These are phyloP conservation scores for Rhipidura dahli DNA, from an alignment of 2,113 vertebrate genomes.

Conservation along the genomic window DNA sequence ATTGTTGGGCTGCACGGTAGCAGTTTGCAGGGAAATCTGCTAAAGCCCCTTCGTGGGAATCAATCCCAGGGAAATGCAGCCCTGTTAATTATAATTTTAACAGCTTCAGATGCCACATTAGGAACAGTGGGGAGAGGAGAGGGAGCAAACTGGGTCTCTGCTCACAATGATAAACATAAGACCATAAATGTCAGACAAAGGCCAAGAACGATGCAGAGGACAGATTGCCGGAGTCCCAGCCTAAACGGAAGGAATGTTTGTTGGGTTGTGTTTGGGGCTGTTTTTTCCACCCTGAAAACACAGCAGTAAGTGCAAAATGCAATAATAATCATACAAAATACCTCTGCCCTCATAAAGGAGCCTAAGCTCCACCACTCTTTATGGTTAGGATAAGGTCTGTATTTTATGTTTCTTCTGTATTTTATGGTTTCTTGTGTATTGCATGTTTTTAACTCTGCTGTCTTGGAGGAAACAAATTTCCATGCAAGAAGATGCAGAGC, in stretches of 20 bases:
- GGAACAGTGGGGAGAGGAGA: not conserved
- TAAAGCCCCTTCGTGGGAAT: slow-evolving; percentile 9
- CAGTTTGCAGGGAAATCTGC: slow-evolving; percentile 2
- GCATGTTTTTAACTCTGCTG: not conserved
- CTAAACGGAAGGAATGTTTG: not conserved
- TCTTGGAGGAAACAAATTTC: not conserved
- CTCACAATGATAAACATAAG: not conserved
- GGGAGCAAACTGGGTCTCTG: not conserved
- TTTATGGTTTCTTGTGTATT: not conserved
- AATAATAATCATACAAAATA: not conserved
- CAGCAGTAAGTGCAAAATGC: not conserved
- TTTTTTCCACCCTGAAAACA: not conserved
- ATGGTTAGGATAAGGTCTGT: not conserved
- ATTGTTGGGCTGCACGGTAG: not conserved
- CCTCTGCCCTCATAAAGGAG: not conserved
- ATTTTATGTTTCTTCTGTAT: not conserved
- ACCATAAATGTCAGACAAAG: slow-evolving; percentile 42
- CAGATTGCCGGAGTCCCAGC: not conserved
- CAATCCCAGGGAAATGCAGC: not conserved
- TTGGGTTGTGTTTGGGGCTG: not conserved
- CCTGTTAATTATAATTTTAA: slow-evolving; percentile 19
- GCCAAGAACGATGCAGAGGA: slow-evolving; percentile 7
- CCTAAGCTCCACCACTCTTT: not conserved
- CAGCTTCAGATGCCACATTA: slow-evolving; percentile 1
- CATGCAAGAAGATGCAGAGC: not conserved